These are phyloP conservation scores for Poecile montanus DNA, from an alignment of 2,797 vertebrate genomes.

Conservation along the genomic window DNA sequence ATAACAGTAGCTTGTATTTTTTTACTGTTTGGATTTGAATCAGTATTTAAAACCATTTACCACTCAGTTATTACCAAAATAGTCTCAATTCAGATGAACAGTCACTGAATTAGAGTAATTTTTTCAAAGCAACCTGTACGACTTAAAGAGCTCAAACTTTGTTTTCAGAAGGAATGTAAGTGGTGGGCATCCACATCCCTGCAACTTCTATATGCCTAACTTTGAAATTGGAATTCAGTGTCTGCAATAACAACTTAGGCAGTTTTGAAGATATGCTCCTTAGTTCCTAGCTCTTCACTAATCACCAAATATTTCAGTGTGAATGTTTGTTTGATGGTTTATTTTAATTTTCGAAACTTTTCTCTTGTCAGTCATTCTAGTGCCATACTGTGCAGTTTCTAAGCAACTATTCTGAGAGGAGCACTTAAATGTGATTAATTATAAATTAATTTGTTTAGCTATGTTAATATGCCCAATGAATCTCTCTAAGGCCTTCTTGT, in stretches of 20 bases:
- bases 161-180: neutral
- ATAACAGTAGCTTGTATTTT: neutral
- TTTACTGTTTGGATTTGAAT: constrained; percentile 23
- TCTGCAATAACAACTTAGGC: neutral
- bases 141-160: neutral
- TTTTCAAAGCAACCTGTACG: neutral
- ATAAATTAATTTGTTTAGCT: constrained; percentile 57
- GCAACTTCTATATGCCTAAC: constrained; percentile 1
- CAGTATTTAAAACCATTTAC: neutral
- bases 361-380: constrained; percentile 41
- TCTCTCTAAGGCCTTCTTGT: constrained; percentile 54
- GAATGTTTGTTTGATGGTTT: constrained; percentile 36
- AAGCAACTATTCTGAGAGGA: constrained; percentile 39
- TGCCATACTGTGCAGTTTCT: constrained; percentile 29
- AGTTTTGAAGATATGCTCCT: neutral
- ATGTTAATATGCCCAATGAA: constrained; percentile 54
- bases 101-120: neutral
- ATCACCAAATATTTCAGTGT: constrained; percentile 12
- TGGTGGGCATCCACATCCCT: neutral
- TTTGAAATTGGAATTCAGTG: constrained; percentile 26
- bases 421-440: constrained; percentile 44
- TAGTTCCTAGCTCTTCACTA: constrained; percentile 17
- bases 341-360: constrained; percentile 38
- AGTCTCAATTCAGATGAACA: neutral
- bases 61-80: neutral